Base-by-base conservation (phyloP, 2,797 vertebrate genomes). In the Hydrophis major region DNA sequence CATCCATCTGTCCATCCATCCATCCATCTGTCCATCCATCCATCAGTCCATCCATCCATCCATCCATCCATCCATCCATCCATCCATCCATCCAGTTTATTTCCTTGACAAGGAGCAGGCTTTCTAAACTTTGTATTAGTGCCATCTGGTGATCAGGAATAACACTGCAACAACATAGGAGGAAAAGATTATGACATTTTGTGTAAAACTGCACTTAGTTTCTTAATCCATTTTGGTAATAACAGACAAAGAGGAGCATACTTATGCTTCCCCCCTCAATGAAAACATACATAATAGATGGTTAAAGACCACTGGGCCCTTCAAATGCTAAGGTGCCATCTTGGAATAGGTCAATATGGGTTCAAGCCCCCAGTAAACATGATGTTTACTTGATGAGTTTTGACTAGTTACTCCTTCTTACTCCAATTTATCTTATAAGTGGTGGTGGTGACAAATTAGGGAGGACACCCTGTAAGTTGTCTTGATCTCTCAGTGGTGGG, bases 131-230 rank as follows among this genome's bases (percentile, higher is more conserved):
- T 95, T 93, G 47, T 93, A 20, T 83, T 93, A 95, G 95, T 94
- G 96, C 96, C 96, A 96, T 92, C 96, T 96, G 94, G 90, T 94
- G 94, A 95, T 91, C 60, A 56, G 90, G 60, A 93, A 69, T 37
- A 53, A 90, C 90, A 47, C 25, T 83, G 47, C 12, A 50, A 22
- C 91, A 78, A 78, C 3, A 22, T 78, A 42, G 18, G 37, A 42
- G 32, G 20, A 42, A 42, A 74, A 69, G 3, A 74, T 1, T 32
- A 74, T 20, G 66, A 74, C 16, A 74, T 18, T 74, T 74, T 74
- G 5, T 69, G n/a, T 32, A 69, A 42, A 78, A 2, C 55, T 37
- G 90, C 28, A 20, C 83, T 91, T 37, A 74, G 6, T 27, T 92
- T 92, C 86, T 59, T 86, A 50, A 91, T 90, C 56, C 60, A 22